These are phyloP conservation scores for Semotilus atromaculatus DNA, from an alignment of 2,797 vertebrate species.

Conservation along the genomic window DNA sequence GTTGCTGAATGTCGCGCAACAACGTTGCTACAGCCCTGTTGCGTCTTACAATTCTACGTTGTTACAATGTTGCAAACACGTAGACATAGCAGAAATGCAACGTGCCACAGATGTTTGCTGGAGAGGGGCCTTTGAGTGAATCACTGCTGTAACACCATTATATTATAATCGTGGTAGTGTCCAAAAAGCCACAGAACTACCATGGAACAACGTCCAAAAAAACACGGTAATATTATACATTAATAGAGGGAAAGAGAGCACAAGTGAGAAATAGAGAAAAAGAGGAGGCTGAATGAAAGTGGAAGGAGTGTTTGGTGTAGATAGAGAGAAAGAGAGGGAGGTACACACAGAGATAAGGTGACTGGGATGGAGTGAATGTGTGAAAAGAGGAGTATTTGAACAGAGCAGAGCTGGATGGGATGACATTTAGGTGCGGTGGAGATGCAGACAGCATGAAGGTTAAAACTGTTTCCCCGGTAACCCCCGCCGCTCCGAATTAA, in stretches of 20 bases:
- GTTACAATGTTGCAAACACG: too few relatives aligned
- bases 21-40: too few relatives aligned
- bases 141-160: not conserved
- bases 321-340: slow-evolving; percentile 44
- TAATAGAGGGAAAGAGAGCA: not conserved
- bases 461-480: slow-evolving; percentile 74
- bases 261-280: not conserved
- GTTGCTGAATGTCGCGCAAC: too few relatives aligned
- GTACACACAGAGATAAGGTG: slow-evolving; percentile 31
- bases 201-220: not conserved
- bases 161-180: not conserved
- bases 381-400: slow-evolving; percentile 59
- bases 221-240: not conserved
- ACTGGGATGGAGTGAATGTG: slow-evolving; percentile 63
- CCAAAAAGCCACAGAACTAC: not conserved
- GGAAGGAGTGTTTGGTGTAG: not conserved
- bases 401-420: slow-evolving; percentile 63
- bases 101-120: too few relatives aligned
- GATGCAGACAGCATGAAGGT: slow-evolving; percentile 78
- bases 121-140: not conserved
- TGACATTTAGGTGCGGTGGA: slow-evolving; percentile 77
- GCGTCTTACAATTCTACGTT: too few relatives aligned
- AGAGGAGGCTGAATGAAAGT: slow-evolving; percentile 25
- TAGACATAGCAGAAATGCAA: too few relatives aligned
- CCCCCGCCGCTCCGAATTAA: slow-evolving; percentile 56